These are phyloP conservation scores for Drosophila falleni DNA, from an alignment of 2,888 invertebrate genomes.

Conservation along the genomic window DNA sequence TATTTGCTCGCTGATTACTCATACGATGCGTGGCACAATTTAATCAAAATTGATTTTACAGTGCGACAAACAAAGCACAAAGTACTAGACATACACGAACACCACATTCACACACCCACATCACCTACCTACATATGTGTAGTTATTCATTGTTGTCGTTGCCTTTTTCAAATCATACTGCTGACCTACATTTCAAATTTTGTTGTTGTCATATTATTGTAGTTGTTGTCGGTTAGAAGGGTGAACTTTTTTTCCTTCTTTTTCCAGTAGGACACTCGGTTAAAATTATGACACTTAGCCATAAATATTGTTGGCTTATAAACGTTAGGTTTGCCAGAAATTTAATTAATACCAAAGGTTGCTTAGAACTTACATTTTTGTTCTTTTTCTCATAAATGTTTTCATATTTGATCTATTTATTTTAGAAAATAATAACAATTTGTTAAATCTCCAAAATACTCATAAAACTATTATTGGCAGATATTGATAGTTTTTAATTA, in stretches of 20 bases:
- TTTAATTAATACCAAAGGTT: conserved; percentile 48
- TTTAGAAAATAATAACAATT: too few relatives aligned
- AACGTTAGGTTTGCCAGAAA: conserved; percentile 34
- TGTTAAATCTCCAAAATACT: too few relatives aligned
- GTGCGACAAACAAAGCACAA: conserved; percentile 56
- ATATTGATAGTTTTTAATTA: too few relatives aligned
- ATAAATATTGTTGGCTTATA: conserved; percentile 51
- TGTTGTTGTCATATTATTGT: conserved; percentile 5
- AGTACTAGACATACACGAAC: conserved; percentile 14
- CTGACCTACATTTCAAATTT: conserved; percentile 68
- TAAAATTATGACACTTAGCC: conserved; percentile 38
- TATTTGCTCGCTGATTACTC: conserved; percentile 72
- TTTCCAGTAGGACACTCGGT: conserved; percentile 38
- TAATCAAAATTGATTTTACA: conserved; percentile 81
- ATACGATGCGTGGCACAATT: conserved; percentile 70
- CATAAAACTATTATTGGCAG: too few relatives aligned
- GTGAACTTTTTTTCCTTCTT: conserved; percentile 11
- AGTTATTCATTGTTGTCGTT: conserved; percentile 33
- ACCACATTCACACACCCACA: conserved; percentile 10
- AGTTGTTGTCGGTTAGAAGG: conserved; percentile 32
- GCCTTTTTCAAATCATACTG: conserved; percentile 57
- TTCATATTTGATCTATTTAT: not conserved
- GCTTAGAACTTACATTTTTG: not conserved
- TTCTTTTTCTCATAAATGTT: not conserved
- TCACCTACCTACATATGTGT: conserved; percentile 2